Conservation (phyloP, 2,113 vertebrate genomes). For the Callorhinus ursinus region DNA sequence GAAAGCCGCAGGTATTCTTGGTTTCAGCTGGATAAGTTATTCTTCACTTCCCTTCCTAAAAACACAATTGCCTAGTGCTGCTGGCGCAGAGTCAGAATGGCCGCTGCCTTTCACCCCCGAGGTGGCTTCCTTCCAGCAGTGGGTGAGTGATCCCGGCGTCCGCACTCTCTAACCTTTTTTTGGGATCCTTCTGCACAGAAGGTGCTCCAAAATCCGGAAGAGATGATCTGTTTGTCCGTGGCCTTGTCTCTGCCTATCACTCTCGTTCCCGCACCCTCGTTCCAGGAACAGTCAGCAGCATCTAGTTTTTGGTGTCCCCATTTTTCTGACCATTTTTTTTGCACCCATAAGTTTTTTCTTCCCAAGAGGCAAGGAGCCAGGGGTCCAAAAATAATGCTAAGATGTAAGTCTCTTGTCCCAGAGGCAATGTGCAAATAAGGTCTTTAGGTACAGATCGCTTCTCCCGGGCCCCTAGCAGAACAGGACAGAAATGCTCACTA, state of each 20-base stretch:
- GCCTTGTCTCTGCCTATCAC: not conserved
- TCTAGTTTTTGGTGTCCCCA: not conserved
- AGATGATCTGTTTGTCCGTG: constrained; percentile 22
- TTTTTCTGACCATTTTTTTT: not conserved
- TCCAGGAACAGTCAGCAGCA: not conserved
- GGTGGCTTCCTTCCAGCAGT: constrained; percentile 74
- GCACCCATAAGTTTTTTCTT: not conserved
- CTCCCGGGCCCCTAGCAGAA: not conserved
- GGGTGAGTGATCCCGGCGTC: constrained; percentile 78
- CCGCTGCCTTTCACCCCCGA: constrained; percentile 75
- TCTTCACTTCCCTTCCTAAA: constrained; percentile 82
- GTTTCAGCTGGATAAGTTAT: constrained; percentile 74
- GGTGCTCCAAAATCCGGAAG: not conserved
- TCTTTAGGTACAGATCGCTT: not conserved
- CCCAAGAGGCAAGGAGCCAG: constrained; percentile 5
- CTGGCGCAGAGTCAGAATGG: constrained; percentile 79
- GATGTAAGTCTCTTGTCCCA: not conserved
- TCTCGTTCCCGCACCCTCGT: not conserved
- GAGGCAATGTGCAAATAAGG: not conserved
- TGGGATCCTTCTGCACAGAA: constrained; percentile 67
- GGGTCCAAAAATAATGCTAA: not conserved
- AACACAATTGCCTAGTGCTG: constrained; percentile 76
- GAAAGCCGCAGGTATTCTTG: constrained; percentile 65
- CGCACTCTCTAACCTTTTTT: constrained; percentile 52
- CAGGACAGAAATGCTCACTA: not conserved